A percentile compares a stretch with the other conserved stretches of the same genome.
phyloP scores from a whole-genome alignment of 53 echinoderm and acorn worm species.

The Astropecten irregularis region DNA sequence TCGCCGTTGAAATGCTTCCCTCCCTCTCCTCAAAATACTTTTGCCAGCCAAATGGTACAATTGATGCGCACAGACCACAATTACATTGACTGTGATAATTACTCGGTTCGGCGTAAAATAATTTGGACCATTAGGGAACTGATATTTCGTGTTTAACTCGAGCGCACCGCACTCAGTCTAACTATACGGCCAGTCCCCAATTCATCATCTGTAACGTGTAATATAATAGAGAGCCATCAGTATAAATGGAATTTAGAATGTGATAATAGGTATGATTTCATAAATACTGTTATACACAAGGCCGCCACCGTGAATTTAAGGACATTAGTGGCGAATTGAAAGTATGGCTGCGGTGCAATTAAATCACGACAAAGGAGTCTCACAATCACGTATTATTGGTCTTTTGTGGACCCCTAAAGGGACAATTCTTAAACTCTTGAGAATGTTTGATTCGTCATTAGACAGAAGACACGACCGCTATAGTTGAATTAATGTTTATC shows the following conservation, averaged over 20 bases:
- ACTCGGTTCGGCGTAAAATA: slow-evolving; percentile 1
- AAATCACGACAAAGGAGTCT: not conserved
- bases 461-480: too few relatives aligned
- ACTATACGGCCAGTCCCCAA: slow-evolving; percentile 17
- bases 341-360: slow-evolving; percentile 1
- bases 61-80: not conserved
- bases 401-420: not conserved
- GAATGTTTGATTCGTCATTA: slow-evolving; percentile 2
- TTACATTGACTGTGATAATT: not conserved
- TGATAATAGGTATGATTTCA: slow-evolving; percentile 48
- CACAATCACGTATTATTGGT: slow-evolving; percentile 51
- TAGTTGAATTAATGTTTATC: not conserved
- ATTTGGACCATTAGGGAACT: slow-evolving; percentile 2
- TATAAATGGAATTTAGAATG: slow-evolving; percentile 20
- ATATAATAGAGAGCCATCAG: slow-evolving; percentile 22
- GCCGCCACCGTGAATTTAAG: slow-evolving; percentile 2
- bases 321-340: slow-evolving; percentile 27
- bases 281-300: slow-evolving; percentile 25
- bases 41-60: not conserved
- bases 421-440: not conserved
- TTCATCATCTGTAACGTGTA: not conserved
- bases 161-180: not conserved
- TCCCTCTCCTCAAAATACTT: not conserved
- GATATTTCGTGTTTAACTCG: slow-evolving; percentile 50
- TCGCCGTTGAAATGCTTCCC: not conserved